Base-by-base conservation (phyloP, 2,797 vertebrate genomes). In the Alcedo atthis region DNA sequence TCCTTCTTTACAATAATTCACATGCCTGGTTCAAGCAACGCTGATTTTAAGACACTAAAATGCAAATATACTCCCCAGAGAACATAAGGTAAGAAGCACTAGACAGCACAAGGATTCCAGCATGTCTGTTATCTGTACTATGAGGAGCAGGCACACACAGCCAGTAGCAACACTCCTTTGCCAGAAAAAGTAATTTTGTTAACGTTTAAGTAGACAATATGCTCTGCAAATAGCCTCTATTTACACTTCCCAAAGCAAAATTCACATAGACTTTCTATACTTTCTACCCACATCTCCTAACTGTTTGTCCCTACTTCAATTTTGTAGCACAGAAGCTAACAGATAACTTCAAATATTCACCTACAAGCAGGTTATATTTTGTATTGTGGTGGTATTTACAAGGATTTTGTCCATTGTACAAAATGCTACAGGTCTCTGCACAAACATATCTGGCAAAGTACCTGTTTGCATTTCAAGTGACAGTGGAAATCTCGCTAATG, bases 221-320 rank as follows among this genome's bases (percentile, higher is more conserved):
- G 19, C 30, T 62, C 49, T 59, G 25, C 62, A 68, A 62, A 28
- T 25, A 69, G 69, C 19, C 49, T 51, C 22, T 53, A 21, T 35
- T 37, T 18, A 28, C 53, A 53, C 42, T 53, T 84, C 68, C 62
- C 49, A 25, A 63, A 53, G 37, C 7, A 79, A 35, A 59, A 64
- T 6, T 67, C 37, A 62, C 10, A 2, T 21, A 4, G 13, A 0
- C 5, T 3, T 20, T 9, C 17, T 0, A 1, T 4, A 25, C 32
- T 68, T 54, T 58, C 53, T 59, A 78, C 42, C 30, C 49, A 74
- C 9, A 25, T 15, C 10, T 55, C 62, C 57, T 51, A 45, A 37
- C 71, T 63, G 28, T 25, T 71, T 57, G 30, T 51, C 22, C 66
- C 35, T 73, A 42, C 46, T 78, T 81, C 61, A 77, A 6, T 43